A percentile compares a stretch with the other conserved stretches of the same genome.
Conservation (phyloP, 2,113 vertebrate species). For the Speoplatyrhinus poulsoni region DNA sequence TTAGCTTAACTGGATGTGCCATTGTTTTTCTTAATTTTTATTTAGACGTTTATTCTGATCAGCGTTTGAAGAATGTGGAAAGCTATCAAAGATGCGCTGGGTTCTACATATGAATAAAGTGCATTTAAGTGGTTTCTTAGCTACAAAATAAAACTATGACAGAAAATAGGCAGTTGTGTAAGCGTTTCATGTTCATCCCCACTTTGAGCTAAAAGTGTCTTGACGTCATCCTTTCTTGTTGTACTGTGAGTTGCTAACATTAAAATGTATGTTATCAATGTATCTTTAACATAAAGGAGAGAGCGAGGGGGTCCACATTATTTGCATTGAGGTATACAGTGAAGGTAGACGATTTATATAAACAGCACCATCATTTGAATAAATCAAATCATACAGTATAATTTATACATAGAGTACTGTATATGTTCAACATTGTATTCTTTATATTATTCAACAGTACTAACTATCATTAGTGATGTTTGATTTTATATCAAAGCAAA, state of each 20-base stretch:
- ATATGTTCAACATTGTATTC: too few relatives aligned
- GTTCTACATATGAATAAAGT: constrained; percentile 36
- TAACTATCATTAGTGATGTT: too few relatives aligned
- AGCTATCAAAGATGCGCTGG: constrained; percentile 28
- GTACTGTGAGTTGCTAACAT: constrained; percentile 13
- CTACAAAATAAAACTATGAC: constrained; percentile 17
- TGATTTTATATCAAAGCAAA: too few relatives aligned
- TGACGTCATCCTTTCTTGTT: neutral
- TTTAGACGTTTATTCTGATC: constrained; percentile 45
- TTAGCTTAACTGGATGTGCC: constrained; percentile 29
- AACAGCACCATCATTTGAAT: constrained; percentile 14
- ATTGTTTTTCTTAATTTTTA: constrained; percentile 37
- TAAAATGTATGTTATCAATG: neutral
- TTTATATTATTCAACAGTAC: too few relatives aligned
- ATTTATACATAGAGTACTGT: neutral
- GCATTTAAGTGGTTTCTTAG: constrained; percentile 26
- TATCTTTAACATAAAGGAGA: constrained; percentile 25
- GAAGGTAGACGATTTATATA: constrained; percentile 16
- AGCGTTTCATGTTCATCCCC: neutral
- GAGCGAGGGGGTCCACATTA: constrained; percentile 18
- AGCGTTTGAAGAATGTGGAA: constrained; percentile 27
- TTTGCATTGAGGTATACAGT: constrained; percentile 38
- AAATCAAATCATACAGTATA: too few relatives aligned
- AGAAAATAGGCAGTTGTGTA: constrained; percentile 8
- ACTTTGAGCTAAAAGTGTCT: neutral